Evolutionary conservation across 2,113 vertebrate genomes (phyloP).

Genomic region (Oryzias woworae): DNA sequence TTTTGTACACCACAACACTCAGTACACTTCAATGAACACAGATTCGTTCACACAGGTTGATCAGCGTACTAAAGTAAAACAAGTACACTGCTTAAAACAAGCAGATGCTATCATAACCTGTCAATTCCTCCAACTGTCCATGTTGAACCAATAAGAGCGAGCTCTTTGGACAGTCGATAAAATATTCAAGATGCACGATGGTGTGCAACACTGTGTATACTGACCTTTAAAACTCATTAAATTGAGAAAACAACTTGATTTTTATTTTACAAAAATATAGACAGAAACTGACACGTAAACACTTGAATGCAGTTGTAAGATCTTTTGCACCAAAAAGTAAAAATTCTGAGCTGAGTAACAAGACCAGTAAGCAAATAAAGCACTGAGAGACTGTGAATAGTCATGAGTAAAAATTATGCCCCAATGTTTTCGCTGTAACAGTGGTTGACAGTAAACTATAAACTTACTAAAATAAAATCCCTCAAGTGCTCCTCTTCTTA

Average conservation of each 20-base stretch:
- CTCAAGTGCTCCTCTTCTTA: neutral
- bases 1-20: neutral
- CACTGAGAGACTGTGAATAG: neutral
- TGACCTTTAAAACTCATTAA: neutral
- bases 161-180: neutral
- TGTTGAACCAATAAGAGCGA: too few relatives aligned
- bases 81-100: neutral
- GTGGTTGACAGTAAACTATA: too few relatives aligned
- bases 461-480: neutral
- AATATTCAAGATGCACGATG: neutral
- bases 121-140: too few relatives aligned
- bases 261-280: neutral
- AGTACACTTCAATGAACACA: neutral
- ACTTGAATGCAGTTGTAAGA: neutral
- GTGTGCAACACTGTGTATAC: neutral
- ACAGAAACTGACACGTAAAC: neutral
- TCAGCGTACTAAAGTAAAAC: neutral
- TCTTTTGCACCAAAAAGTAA: neutral
- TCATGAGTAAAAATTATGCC: too few relatives aligned
- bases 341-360: neutral
- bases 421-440: too few relatives aligned
- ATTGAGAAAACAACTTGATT: neutral
- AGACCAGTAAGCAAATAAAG: neutral
- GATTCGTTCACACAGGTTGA: neutral
- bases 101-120: too few relatives aligned